Conservation (phyloP, 2,113 vertebrate genomes). For the Thymallus thymallus region DNA sequence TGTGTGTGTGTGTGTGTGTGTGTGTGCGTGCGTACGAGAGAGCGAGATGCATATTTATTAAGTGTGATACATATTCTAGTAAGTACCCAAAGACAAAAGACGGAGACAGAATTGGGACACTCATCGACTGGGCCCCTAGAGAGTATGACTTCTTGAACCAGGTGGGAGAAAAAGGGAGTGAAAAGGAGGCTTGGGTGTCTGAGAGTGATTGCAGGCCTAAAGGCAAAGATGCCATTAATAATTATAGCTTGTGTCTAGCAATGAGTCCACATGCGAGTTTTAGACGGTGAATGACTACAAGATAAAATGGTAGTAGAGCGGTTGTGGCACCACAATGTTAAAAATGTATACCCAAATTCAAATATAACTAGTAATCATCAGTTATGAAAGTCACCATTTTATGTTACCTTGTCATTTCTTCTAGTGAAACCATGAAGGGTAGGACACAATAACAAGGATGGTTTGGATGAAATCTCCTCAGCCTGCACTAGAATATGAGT, state of each 20-base stretch:
- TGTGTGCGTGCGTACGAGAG: background rate
- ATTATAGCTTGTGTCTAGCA: conserved; percentile 15
- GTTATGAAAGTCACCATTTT: too few relatives aligned
- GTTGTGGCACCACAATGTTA: too few relatives aligned
- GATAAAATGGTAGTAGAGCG: too few relatives aligned
- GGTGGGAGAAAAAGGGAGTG: conserved; percentile 10
- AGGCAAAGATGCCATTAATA: conserved; percentile 28
- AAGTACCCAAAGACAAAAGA: conserved; percentile 25
- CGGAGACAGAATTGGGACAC: conserved; percentile 46
- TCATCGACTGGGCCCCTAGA: conserved; percentile 11
- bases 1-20: conserved; percentile 11
- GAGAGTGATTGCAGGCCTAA: conserved; percentile 16
- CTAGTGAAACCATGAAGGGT: too few relatives aligned
- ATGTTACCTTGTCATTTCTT: too few relatives aligned
- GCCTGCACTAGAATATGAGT: background rate
- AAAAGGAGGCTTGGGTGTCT: conserved; percentile 1
- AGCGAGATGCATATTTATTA: conserved; percentile 3
- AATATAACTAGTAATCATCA: too few relatives aligned
- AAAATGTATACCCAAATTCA: too few relatives aligned
- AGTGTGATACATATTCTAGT: conserved; percentile 40
- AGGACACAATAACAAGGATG: too few relatives aligned
- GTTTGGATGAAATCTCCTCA: background rate
- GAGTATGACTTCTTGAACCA: conserved; percentile 30
- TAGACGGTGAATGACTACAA: too few relatives aligned
- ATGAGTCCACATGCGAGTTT: background rate